Conservation (phyloP, 53 echinoderm and acorn worm genomes). For the Paelopatides confundens region DNA sequence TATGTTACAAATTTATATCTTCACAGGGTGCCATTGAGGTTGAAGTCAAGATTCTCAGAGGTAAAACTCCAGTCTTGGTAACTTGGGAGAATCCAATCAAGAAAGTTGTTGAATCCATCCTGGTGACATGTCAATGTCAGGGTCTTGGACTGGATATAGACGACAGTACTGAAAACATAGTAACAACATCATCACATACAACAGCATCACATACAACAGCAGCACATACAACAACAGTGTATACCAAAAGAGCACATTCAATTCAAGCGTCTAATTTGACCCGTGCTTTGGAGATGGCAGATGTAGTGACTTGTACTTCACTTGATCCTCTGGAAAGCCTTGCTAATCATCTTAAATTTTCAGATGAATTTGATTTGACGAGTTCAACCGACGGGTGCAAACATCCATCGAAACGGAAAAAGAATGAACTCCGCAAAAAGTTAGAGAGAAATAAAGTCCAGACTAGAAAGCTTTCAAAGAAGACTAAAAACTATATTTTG, state of each 20-base stretch:
- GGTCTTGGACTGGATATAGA: not conserved
- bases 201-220: too few species aligned
- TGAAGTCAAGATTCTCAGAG: not conserved
- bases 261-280: not conserved
- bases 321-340: not conserved
- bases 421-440: too few species aligned
- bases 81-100: constrained; percentile 3
- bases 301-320: not conserved
- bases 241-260: not conserved
- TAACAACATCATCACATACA: too few species aligned
- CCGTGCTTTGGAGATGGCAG: constrained; percentile 1
- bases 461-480: too few species aligned
- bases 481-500: too few species aligned
- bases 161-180: not conserved
- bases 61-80: not conserved
- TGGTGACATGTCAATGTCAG: constrained; percentile 31
- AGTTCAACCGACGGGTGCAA: too few species aligned
- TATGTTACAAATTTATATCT: not conserved
- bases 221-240: too few species aligned
- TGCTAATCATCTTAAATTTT: not conserved
- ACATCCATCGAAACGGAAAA: too few species aligned
- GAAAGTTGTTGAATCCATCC: not conserved
- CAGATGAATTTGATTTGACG: not conserved
- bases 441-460: too few species aligned
- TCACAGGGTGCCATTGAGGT: not conserved